Base-by-base conservation (phyloP, 2,113 vertebrate genomes). In the Burhinus oedicnemus region DNA sequence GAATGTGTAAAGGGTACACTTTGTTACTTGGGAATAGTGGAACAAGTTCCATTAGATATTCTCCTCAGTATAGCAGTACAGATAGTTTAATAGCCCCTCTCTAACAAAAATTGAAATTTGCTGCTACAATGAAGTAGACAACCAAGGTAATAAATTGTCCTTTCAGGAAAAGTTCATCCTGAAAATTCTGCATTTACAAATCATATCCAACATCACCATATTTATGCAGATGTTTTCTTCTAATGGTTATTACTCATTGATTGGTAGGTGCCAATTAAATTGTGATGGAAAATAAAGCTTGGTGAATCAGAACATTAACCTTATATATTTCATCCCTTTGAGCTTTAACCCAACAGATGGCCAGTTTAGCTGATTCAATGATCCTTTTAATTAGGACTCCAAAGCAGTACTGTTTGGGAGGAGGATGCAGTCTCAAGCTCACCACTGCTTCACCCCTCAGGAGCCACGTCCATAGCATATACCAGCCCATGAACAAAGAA, bases 391-490 rank as follows among this genome's bases (percentile, higher is more conserved):
- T 83, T 55, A 87, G 30, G 65, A 44, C 32, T 85, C 57, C 44
- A 85, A 42, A 82, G 60, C 26, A 93, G 12, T 12, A 44, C 25
- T 55, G 10, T 34, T 52, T 42, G 29, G n/a, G 45, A 87, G 42
- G 25, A 78, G 27, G 9, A 75, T 8, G 23, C 20, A 29, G 6
- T 65, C n/a, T 84, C 36, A 61, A 85, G 49, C 51, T 95, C 42
- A 74, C 20, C 34, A 62, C 20, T 1, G 5, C 78, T 68, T 60
- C n/a, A 26, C 32, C 57, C 27, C 27, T 40, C 42, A 62, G 26
- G 7, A 40, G 0, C 0, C 21, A 36, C 0, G 0, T 25, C 57
- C 52, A 45, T 4, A 58, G 17, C 1, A 0, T 36, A 52, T 18
- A 69, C 3, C 11, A 47, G 12, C 20, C 34, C 52, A 30, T 0